A percentile compares a stretch with the other conserved stretches of the same genome.
Conservation (phyloP, 2,888 invertebrate genomes). For the Noctua comes region DNA sequence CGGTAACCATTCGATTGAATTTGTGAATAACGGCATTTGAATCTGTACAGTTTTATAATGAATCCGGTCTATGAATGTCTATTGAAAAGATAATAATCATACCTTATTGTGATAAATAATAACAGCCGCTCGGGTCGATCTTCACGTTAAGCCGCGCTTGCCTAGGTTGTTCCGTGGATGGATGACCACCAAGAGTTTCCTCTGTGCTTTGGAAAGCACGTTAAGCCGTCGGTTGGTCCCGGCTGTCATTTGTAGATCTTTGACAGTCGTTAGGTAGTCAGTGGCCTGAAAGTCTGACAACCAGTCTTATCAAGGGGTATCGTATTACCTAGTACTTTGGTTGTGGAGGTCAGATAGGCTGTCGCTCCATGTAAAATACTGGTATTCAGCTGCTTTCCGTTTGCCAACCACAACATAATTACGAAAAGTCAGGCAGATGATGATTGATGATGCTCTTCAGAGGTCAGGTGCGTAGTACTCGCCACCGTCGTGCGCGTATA, state of each 20-base stretch:
- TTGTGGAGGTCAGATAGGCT: not conserved
- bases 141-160: not conserved
- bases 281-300: no score
- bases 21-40: conserved; percentile 15
- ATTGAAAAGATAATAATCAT: not conserved
- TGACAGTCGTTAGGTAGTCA: not conserved
- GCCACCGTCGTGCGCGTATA: not conserved
- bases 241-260: not conserved
- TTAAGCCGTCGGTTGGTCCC: not conserved
- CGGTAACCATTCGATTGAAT: conserved; percentile 34
- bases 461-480: not conserved
- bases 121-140: not conserved
- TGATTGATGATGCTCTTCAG: not conserved
- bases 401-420: no score
- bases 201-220: not conserved
- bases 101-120: not conserved
- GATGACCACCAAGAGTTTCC: not conserved
- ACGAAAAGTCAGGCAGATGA: no score
- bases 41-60: conserved; percentile 38
- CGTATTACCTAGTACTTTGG: not conserved
- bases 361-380: no score
- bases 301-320: not conserved
- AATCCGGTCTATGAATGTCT: conserved; percentile 3
- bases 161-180: not conserved
- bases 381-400: no score